Evolutionary conservation across 1,140 invertebrate genomes (phyloP), one percentile per base, ranked within the genome.

Genomic region (Lerema accius): DNA sequence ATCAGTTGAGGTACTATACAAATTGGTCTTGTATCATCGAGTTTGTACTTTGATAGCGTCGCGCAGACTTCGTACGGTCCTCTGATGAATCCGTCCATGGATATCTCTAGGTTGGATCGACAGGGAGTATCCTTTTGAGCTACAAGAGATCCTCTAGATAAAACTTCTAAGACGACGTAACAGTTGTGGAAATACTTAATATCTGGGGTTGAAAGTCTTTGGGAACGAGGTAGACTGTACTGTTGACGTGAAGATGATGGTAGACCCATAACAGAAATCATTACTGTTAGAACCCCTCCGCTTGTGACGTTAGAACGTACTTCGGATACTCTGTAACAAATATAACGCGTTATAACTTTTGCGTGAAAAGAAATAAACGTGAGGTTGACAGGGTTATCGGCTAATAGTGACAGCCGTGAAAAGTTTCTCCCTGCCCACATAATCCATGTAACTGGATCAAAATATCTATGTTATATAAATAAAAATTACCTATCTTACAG

Each of bases 1-100:
- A 91, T 70, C 40, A 91, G 77, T 59, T 92, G 92, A 6, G 92
- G 92, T 0, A 91, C 89, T 1, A 93, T 82, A 71, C 93, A 93
- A 43, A 91, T 91, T 4, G 91, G 86, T 62, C 82, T 86, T 7
- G 78, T 78, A 59, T 85, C 87, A 48, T 85, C 81, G 13, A 71
- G 61, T 67, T 91, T 89, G 11, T 79, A 86, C 55, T 91, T 89
- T 0, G 91, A 88, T 28, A 92, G 66, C 10, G 86, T 86, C 0
- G 90, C 91, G 45, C 91, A 92, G 3, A 92, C 88, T 73, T 90
- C 88, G 46, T 91, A 92, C 16, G 91, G 90, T 4, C 90, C 91
- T 63, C 83, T 71, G 10, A 91, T 67, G 26, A 92, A 90, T 7
- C 90, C 90, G 69, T 91, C 91, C 91, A 92, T 91, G 13, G 84